Conservation (phyloP, 2,113 vertebrate genomes). For the Odontophorus gujanensis region DNA sequence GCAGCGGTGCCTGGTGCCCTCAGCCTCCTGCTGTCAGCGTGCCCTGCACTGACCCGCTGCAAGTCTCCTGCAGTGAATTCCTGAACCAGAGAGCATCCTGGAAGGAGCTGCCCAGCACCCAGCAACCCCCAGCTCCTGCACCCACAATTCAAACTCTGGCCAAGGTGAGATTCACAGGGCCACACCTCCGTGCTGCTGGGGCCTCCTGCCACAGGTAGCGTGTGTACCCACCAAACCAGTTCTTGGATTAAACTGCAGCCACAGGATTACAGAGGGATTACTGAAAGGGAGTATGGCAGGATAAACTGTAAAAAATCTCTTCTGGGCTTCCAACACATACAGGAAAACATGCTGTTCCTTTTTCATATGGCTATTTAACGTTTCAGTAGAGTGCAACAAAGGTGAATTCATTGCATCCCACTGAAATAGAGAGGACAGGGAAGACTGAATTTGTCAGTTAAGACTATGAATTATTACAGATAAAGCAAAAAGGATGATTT, state of each 20-base stretch:
- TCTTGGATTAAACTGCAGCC: neutral
- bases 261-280: neutral
- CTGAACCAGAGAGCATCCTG: neutral
- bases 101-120: neutral
- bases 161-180: fast-evolving
- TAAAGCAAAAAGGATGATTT: neutral
- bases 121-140: neutral
- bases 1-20: neutral
- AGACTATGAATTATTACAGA: neutral
- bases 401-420: neutral
- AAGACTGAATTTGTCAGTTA: neutral
- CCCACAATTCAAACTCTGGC: fast-evolving
- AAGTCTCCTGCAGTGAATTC: neutral
- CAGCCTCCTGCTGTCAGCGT: neutral
- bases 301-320: neutral
- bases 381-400: neutral
- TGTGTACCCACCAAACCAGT: neutral
- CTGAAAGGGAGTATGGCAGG: neutral
- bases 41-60: neutral
- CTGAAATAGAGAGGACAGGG: neutral
- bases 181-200: neutral
- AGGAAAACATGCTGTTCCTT: neutral
- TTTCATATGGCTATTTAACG: neutral
- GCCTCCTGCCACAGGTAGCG: neutral
- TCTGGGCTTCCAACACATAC: neutral